phyloP scores from a whole-genome alignment of 2,113 vertebrate species.

The Sphaerodactylus townsendi region DNA sequence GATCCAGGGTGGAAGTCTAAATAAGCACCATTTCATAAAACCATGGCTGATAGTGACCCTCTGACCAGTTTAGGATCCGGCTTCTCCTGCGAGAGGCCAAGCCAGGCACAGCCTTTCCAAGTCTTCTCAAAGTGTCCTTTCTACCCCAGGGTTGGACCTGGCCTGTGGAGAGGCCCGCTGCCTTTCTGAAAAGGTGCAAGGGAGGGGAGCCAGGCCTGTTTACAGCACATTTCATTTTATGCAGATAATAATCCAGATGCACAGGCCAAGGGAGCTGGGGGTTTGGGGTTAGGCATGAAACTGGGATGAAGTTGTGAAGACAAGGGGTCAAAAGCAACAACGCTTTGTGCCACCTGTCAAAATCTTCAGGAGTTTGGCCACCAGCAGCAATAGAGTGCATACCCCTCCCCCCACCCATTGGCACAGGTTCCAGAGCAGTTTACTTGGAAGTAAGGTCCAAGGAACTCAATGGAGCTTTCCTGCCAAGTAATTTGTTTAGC shows the following conservation, averaged over 20 bases:
- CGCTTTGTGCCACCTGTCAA: conserved; percentile 55
- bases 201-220: not conserved
- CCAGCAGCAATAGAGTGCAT: not conserved
- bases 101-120: no score
- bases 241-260: no score
- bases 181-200: not conserved
- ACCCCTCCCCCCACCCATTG: not conserved
- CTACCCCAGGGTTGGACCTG: not conserved
- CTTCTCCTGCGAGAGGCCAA: not conserved
- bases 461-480: not conserved
- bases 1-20: not conserved
- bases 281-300: conserved; percentile 84
- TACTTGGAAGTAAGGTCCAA: not conserved
- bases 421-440: not conserved
- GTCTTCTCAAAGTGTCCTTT: not conserved
- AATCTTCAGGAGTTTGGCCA: not conserved
- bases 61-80: no score
- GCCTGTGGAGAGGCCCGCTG: not conserved
- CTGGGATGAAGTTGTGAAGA: conserved; percentile 83
- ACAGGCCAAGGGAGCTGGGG: conserved; percentile 77
- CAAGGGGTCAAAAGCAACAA: conserved; percentile 84
- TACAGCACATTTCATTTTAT: conserved; percentile 43
- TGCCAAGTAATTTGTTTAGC: conserved; percentile 9
- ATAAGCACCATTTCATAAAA: not conserved
- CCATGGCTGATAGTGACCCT: not conserved